These are phyloP conservation scores for Temnothorax curvispinosus DNA, from an alignment of 1,140 invertebrate species.

Conservation along the genomic window DNA sequence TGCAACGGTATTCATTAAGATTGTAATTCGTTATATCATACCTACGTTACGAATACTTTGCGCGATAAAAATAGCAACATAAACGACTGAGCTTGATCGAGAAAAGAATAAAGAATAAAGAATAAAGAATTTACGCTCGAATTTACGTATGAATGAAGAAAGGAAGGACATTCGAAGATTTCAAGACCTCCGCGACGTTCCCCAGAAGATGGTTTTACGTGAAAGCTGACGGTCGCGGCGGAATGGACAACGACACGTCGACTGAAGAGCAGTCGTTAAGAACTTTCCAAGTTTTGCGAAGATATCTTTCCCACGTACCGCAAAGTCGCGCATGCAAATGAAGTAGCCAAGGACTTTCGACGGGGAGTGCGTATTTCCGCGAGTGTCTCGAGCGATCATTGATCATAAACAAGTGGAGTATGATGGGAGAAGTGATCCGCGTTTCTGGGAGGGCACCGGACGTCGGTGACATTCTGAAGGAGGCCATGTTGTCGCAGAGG, in stretches of 20 bases:
- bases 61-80: neutral
- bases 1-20: neutral
- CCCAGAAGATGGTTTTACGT: neutral
- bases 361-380: slow-evolving; percentile 1
- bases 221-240: neutral
- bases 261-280: slow-evolving; percentile 5
- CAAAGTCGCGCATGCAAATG: slow-evolving; percentile 6
- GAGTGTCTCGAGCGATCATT: slow-evolving; percentile 8
- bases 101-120: neutral
- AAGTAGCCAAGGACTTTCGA: neutral
- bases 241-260: slow-evolving; percentile 6
- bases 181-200: neutral
- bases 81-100: neutral
- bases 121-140: neutral
- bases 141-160: neutral
- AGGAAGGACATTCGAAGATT: neutral
- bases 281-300: slow-evolving; percentile 1
- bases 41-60: neutral
- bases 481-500: slow-evolving; percentile 79
- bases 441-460: slow-evolving; percentile 76
- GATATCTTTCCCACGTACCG: neutral
- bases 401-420: slow-evolving; percentile 46
- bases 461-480: slow-evolving; percentile 77
- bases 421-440: slow-evolving; percentile 75
- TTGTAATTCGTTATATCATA: neutral